phyloP scores from a whole-genome alignment of 2,888 invertebrate genomes.

The Tryphoninae sp. region DNA sequence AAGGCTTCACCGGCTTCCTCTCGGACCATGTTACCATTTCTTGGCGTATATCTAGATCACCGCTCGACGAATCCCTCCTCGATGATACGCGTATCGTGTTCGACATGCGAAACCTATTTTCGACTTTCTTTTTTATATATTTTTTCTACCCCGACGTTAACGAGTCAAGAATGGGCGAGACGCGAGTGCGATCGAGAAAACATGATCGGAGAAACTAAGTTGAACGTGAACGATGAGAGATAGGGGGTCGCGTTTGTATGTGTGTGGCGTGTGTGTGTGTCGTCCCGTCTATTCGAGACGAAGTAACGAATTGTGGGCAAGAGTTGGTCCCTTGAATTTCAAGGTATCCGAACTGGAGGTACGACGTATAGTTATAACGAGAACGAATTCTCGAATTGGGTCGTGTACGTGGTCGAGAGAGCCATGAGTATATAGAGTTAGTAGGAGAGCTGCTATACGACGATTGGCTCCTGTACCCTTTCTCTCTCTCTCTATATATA shows the following conservation, averaged over 20 bases:
- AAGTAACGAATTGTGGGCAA: conserved; percentile 32
- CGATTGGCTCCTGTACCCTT: conserved; percentile 17
- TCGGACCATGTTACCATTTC: neutral
- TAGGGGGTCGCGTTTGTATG: too few species aligned
- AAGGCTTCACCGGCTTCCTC: conserved; percentile 54
- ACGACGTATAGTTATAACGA: conserved; percentile 14
- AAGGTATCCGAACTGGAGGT: conserved; percentile 27
- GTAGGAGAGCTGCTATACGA: conserved; percentile 21
- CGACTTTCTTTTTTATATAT: conserved; percentile 5
- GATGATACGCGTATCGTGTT: neutral
- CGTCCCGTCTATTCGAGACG: conserved; percentile 11
- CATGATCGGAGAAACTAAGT: conserved; percentile 21
- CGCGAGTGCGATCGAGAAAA: conserved; percentile 36
- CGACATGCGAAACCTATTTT: conserved; percentile 33
- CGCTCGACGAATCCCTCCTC: too few species aligned
- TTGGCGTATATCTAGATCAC: too few species aligned
- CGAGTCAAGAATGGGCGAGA: conserved; percentile 25
- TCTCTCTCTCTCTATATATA: too few species aligned
- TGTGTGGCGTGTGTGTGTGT: neutral
- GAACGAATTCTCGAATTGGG: conserved; percentile 46
- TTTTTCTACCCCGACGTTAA: conserved; percentile 17
- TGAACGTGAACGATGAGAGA: conserved; percentile 39
- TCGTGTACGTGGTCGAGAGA: conserved; percentile 54
- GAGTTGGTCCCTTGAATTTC: conserved; percentile 49
- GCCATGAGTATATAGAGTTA: conserved; percentile 35